These are phyloP conservation scores for Leptodactylus fuscus DNA, from an alignment of 2,113 vertebrate species.

Conservation along the genomic window DNA sequence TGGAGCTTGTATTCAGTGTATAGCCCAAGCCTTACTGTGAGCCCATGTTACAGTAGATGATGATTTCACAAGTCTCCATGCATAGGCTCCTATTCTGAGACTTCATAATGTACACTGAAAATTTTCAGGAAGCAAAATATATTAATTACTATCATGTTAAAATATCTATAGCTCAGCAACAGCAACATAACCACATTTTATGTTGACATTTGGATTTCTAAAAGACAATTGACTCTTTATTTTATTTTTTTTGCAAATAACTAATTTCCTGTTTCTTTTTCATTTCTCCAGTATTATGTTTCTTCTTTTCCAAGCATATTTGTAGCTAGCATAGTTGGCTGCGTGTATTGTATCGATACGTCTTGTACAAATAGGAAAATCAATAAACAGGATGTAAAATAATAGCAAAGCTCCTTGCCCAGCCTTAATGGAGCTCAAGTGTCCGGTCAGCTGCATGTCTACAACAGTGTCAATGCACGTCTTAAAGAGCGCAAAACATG, in stretches of 20 bases:
- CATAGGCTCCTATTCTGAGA: too few relatives aligned
- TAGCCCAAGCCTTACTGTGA: too few relatives aligned
- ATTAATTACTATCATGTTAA: neutral
- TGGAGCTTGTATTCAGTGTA: too few relatives aligned
- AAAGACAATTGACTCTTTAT: neutral
- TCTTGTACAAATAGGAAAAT: slow-evolving; percentile 59
- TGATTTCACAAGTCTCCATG: too few relatives aligned
- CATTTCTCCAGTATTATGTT: slow-evolving; percentile 10
- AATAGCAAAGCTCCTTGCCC: slow-evolving; percentile 44
- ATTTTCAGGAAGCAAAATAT: neutral
- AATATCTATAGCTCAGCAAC: neutral
- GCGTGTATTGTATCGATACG: slow-evolving; percentile 46
- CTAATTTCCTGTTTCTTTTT: neutral
- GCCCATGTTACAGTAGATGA: too few relatives aligned
- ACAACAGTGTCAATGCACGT: neutral
- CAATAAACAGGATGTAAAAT: slow-evolving; percentile 60
- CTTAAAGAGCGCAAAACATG: neutral
- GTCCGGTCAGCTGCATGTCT: slow-evolving; percentile 43
- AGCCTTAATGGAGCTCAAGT: slow-evolving; percentile 49
- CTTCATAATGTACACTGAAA: neutral
- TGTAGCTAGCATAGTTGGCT: slow-evolving; percentile 25
- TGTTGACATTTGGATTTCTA: neutral
- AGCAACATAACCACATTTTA: neutral
- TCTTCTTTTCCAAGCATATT: slow-evolving; percentile 41
- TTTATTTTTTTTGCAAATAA: neutral